Base-by-base conservation (phyloP, 2,797 vertebrate genomes). In the Sebastes itinus region DNA sequence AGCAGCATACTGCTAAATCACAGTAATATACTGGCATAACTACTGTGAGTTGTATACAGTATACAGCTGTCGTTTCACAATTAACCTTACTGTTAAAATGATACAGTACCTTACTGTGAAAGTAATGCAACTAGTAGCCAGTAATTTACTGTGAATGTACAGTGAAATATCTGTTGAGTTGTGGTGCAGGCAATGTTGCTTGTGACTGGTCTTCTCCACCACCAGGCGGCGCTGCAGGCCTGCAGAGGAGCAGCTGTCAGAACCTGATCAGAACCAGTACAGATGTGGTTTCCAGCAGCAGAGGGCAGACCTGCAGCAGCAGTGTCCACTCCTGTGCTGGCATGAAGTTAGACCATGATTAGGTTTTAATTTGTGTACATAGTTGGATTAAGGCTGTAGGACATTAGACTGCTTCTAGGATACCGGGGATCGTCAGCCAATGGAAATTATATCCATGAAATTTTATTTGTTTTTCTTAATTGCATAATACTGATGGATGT, bases 281-380 rank as follows among this genome's bases (percentile, higher is more conserved):
- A n/a, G 20, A 52, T 52, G 49, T 52, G 49, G 20, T 52, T n/a
- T 52, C 20, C 49, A n/a, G 49, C 49, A 52, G 49, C 49, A 52
- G 49, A 18, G 42, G 42, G 42, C 42, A 49, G 42, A 46, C 42
- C 42, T 46, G 16, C 42, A 46, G 42, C 10, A 30, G 23, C 27
- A 62, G 20, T 11, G 22, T 22, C 10, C 4, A 2, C 23, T 58
- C 60, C 49, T 59, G 33, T 54, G n/a, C 49, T n/a, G 32, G 22
- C 18, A 22, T 61, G n/a, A 25, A 80, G 30, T 30, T 18, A 9
- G 20, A 55, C 2, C 3, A 32, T 75, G 6, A 62, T 78, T n/a
- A 28, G 7, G 14, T 27, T 75, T 67, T 14, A 16, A 71, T 67
- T 46, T 67, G 46, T 80, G 27, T 49, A 22, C 66, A 63, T 18